These are phyloP conservation scores for Odontomyia ornata DNA, from an alignment of 2,888 invertebrate genomes.

Conservation along the genomic window DNA sequence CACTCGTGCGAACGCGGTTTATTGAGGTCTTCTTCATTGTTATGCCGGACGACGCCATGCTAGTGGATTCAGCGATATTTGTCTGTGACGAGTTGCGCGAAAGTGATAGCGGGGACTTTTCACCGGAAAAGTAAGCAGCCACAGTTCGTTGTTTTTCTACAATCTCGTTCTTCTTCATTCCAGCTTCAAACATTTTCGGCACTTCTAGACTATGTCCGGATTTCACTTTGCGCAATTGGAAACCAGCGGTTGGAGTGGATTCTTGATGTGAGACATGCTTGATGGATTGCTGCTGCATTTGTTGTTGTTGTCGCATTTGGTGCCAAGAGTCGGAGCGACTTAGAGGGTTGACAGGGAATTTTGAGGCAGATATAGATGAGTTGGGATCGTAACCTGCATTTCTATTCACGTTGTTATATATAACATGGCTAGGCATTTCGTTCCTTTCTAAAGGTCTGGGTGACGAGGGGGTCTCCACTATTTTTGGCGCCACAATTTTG, in stretches of 20 bases:
- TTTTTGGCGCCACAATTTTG: slow-evolving; percentile 53
- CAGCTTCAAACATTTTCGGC: slow-evolving; percentile 84
- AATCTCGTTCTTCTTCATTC: slow-evolving; percentile 74
- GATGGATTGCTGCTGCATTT: slow-evolving; percentile 53
- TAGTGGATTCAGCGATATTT: slow-evolving; percentile 51
- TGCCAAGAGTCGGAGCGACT: slow-evolving; percentile 85
- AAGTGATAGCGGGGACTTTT: slow-evolving; percentile 62
- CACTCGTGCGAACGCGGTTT: slow-evolving; percentile 66
- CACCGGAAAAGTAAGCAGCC: slow-evolving; percentile 75
- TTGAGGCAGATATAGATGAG: slow-evolving; percentile 50
- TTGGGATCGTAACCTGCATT: slow-evolving; percentile 47
- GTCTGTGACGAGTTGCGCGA: slow-evolving; percentile 56
- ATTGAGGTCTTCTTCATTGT: slow-evolving; percentile 58
- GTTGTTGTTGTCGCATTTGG: slow-evolving; percentile 66
- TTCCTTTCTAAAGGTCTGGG: slow-evolving; percentile 53
- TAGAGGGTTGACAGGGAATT: slow-evolving; percentile 58
- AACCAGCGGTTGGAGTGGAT: slow-evolving; percentile 57
- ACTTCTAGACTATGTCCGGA: slow-evolving; percentile 78
- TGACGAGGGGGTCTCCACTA: slow-evolving; percentile 60
- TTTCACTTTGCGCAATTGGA: slow-evolving; percentile 68
- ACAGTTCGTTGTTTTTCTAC: slow-evolving; percentile 77
- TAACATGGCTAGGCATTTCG: slow-evolving; percentile 60
- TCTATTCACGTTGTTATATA: slow-evolving; percentile 60
- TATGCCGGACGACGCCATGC: slow-evolving; percentile 49
- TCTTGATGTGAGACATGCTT: slow-evolving; percentile 61